Conservation (phyloP, 2,797 vertebrate species). For the Chelonia mydas region DNA sequence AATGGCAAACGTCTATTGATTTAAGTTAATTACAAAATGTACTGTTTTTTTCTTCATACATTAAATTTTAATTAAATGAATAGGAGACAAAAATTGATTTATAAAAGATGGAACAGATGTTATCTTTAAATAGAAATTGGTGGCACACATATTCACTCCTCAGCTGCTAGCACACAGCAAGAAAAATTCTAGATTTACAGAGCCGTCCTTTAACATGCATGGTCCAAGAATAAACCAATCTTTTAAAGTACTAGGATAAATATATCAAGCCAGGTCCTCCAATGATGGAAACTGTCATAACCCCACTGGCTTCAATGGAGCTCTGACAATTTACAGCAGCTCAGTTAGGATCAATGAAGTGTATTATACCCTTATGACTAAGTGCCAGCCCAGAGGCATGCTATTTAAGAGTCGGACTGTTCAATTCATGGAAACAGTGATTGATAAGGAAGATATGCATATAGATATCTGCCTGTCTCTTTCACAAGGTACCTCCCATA, state of each 20-base stretch:
- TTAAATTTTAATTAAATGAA: background rate
- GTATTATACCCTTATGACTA: background rate
- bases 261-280: rapidly evolving
- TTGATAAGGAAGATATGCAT: background rate
- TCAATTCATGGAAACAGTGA: background rate
- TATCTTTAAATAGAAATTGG: background rate
- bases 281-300: rapidly evolving
- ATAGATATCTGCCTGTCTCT: rapidly evolving
- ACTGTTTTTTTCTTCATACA: background rate
- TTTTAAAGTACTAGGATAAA: background rate
- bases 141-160: background rate
- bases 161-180: background rate
- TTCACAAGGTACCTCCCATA: background rate
- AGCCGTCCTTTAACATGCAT: background rate
- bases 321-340: rapidly evolving
- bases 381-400: background rate
- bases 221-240: background rate
- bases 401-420: background rate
- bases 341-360: background rate
- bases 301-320: background rate
- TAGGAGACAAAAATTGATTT: too few relatives aligned
- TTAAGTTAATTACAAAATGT: background rate
- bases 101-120: background rate
- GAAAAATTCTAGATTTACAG: rapidly evolving
- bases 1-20: background rate